Conservation (phyloP, 1,140 invertebrate genomes). For the Drosophila ironensis region DNA sequence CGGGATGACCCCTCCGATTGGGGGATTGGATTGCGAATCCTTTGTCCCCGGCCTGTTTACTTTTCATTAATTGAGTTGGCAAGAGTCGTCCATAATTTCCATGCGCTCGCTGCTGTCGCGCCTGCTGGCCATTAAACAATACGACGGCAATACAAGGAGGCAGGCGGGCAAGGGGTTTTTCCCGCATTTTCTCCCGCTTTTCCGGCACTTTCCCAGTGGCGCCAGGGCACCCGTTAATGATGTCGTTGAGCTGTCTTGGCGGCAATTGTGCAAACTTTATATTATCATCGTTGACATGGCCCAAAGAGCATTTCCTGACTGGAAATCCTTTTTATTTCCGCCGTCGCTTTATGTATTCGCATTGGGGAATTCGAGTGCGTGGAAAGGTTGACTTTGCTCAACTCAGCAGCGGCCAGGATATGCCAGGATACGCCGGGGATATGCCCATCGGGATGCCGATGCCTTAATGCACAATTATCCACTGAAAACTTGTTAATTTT, state of each 20-base stretch:
- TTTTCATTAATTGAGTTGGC: slow-evolving; percentile 76
- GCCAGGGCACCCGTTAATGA: slow-evolving; percentile 46
- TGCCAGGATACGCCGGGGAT: too few species aligned
- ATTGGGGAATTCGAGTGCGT: background rate
- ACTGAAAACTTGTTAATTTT: slow-evolving; percentile 25
- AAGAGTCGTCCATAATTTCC: slow-evolving; percentile 69
- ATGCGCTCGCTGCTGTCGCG: slow-evolving; percentile 31
- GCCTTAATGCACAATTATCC: slow-evolving; percentile 38
- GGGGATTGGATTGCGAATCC: slow-evolving; percentile 31
- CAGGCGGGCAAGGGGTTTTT: background rate
- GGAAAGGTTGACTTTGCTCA: background rate
- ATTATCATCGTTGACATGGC: slow-evolving; percentile 39
- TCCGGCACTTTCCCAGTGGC: slow-evolving; percentile 17
- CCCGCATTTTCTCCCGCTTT: background rate
- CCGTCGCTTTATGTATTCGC: slow-evolving; percentile 34
- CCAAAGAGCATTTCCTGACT: slow-evolving; percentile 35
- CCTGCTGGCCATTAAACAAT: slow-evolving; percentile 56
- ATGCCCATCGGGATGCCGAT: slow-evolving; percentile 1
- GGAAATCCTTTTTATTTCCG: slow-evolving; percentile 44
- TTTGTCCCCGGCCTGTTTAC: slow-evolving; percentile 58
- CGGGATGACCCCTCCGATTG: background rate
- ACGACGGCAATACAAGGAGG: slow-evolving; percentile 30
- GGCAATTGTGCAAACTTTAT: slow-evolving; percentile 42
- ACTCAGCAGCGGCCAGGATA: too few species aligned
- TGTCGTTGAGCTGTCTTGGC: slow-evolving; percentile 50